Evolutionary conservation across 2,113 vertebrate species (phyloP).

Genomic region (Trogon melanurus): DNA sequence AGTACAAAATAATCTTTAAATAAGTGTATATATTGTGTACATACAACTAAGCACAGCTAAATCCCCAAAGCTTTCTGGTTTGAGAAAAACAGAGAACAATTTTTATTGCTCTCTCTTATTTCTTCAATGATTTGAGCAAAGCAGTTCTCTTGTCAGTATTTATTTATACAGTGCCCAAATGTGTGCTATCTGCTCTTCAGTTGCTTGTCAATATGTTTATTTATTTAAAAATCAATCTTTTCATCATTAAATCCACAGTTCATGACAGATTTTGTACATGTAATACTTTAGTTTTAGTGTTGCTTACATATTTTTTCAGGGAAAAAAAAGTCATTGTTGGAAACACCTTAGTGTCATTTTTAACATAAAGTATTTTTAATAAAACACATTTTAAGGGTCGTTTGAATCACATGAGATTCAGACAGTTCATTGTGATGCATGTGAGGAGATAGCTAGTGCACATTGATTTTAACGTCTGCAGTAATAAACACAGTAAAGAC

Average conservation of each 20-base stretch:
- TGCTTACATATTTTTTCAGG: background rate
- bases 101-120: background rate
- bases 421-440: background rate
- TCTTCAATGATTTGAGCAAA: background rate
- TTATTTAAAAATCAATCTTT: constrained; percentile 17
- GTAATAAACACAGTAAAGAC: constrained; percentile 17
- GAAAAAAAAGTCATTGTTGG: background rate
- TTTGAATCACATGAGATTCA: background rate
- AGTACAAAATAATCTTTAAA: background rate
- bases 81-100: background rate
- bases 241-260: background rate
- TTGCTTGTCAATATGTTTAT: background rate
- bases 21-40: background rate
- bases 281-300: background rate
- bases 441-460: background rate
- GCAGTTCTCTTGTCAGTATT: background rate
- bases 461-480: constrained; percentile 40
- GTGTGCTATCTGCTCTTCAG: background rate
- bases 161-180: background rate
- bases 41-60: background rate
- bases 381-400: background rate
- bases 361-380: constrained; percentile 16
- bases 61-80: background rate
- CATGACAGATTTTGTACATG: background rate
- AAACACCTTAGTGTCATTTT: background rate